Evolutionary conservation across 92 coral and sea anemone genomes (phyloP).

Genomic region (Epizoanthus rinbou): DNA sequence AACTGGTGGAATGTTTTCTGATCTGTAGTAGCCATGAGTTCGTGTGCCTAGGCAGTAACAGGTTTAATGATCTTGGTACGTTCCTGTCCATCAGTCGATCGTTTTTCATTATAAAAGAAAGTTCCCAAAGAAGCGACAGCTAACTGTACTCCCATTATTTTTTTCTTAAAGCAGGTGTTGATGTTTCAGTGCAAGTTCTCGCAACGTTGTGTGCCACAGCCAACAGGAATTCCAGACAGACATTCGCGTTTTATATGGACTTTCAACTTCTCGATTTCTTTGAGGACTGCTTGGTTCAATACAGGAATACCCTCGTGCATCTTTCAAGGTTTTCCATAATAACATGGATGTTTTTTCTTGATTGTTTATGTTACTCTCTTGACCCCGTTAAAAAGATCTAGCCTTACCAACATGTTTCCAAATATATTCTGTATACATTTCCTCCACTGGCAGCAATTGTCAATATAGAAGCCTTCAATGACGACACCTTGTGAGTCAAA

Average conservation of each 20-base stretch:
- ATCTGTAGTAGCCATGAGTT: neutral
- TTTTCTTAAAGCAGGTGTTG: neutral
- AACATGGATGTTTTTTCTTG: conserved; percentile 41
- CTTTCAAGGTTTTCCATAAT: conserved; percentile 36
- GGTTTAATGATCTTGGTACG: neutral
- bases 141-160: too few species aligned
- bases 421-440: conserved; percentile 25
- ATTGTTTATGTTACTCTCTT: conserved; percentile 32
- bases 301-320: conserved; percentile 18
- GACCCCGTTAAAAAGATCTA: conserved; percentile 57
- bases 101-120: too few species aligned
- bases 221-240: conserved; percentile 15
- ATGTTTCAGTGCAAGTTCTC: conserved; percentile 25
- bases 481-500: conserved; percentile 12
- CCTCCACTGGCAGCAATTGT: conserved; percentile 60
- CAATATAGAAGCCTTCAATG: conserved; percentile 40
- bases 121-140: too few species aligned
- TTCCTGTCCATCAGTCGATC: too few species aligned
- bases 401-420: conserved; percentile 40
- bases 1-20: neutral
- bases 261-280: conserved; percentile 44
- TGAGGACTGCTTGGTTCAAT: conserved; percentile 33
- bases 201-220: conserved; percentile 16
- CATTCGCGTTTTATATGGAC: conserved; percentile 47
- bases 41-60: neutral